A percentile compares a stretch with the other conserved stretches of the same genome.
Evolutionary conservation across 2,797 vertebrate species (phyloP).

Genomic region (Brachymystax lenok): DNA sequence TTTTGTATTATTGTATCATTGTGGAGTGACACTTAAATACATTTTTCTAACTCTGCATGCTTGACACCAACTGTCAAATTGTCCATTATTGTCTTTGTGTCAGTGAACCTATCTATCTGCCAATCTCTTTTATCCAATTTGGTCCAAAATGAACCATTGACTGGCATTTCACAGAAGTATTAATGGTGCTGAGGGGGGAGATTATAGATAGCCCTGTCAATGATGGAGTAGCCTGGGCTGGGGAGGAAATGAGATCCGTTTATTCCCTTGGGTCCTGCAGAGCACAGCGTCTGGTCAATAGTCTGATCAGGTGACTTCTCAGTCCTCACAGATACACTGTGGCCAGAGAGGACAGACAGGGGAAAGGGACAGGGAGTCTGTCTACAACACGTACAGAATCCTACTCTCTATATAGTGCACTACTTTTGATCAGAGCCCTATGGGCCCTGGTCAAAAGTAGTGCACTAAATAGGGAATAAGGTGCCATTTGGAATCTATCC

Average conservation of each 20-base stretch:
- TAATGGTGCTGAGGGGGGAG: not conserved
- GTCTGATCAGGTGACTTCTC: constrained; percentile 15
- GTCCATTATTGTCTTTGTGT: too few relatives aligned
- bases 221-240: constrained; percentile 19
- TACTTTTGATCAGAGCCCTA: not conserved
- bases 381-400: not conserved
- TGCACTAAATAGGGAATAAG: not conserved
- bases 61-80: too few relatives aligned
- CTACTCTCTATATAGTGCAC: not conserved
- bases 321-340: not conserved
- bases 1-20: too few relatives aligned
- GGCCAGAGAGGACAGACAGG: not conserved
- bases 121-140: too few relatives aligned
- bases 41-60: too few relatives aligned
- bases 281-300: constrained; percentile 18
- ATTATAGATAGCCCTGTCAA: not conserved
- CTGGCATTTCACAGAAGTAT: not conserved
- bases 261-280: not conserved
- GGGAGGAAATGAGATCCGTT: not conserved
- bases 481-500: not conserved
- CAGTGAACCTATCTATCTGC: too few relatives aligned
- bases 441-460: not conserved
- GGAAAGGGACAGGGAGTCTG: too few relatives aligned
- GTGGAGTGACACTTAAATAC: too few relatives aligned
- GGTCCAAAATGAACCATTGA: too few relatives aligned